Percentiles rank a stretch among this genome's conserved stretches.
Conservation (phyloP, 2,113 vertebrate genomes). For the Antennarius striatus region DNA sequence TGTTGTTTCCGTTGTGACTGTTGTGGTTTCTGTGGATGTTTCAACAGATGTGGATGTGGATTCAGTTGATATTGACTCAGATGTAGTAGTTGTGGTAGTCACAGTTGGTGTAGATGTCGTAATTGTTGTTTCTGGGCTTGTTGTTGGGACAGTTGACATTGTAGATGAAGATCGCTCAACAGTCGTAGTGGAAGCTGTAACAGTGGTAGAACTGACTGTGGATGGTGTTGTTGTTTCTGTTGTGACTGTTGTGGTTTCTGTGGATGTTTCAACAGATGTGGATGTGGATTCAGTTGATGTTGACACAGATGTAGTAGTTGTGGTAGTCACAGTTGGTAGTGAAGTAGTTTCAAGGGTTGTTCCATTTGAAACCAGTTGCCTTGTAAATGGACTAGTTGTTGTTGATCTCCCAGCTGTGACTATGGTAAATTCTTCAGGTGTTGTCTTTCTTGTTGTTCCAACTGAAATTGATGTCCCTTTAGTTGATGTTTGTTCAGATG, state of each 20-base stretch:
- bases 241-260: not conserved
- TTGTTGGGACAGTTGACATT: not conserved
- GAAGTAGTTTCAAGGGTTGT: not conserved
- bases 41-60: not conserved
- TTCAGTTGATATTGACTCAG: not conserved
- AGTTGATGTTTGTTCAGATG: not conserved
- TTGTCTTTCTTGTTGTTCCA: not conserved
- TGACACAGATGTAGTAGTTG: not conserved
- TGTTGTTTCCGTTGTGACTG: not conserved
- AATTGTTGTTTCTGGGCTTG: not conserved
- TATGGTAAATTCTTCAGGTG: not conserved
- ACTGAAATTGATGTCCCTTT: not conserved
- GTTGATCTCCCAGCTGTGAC: too few relatives aligned
- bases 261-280: not conserved
- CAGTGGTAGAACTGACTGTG: not conserved
- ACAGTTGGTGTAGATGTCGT: constrained; percentile 13
- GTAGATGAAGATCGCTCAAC: constrained; percentile 3
- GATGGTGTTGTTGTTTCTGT: constrained; percentile 1
- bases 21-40: not conserved
- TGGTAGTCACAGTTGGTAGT: not conserved
- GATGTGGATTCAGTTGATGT: not conserved
- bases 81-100: not conserved
- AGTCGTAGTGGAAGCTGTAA: not conserved
- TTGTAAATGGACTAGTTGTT: too few relatives aligned
- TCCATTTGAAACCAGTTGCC: too few relatives aligned